These are phyloP conservation scores for Xylota segnis DNA, from an alignment of 2,888 invertebrate species.

Conservation along the genomic window DNA sequence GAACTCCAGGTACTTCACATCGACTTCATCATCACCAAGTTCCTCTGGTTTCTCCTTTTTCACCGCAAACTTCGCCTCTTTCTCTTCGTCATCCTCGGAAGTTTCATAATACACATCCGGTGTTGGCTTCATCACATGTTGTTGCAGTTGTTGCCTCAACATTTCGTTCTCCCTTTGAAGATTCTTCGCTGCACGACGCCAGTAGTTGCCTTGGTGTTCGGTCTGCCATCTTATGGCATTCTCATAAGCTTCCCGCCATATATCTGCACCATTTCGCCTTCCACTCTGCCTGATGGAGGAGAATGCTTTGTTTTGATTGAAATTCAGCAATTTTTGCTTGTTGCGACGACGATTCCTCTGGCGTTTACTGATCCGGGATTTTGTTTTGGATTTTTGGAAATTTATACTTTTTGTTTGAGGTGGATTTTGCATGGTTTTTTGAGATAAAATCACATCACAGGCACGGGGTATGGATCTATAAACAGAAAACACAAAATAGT, in stretches of 20 bases:
- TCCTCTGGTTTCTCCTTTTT: constrained; percentile 10
- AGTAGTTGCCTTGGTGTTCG: constrained; percentile 65
- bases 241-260: constrained; percentile 64
- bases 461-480: not conserved
- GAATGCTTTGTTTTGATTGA: constrained; percentile 24
- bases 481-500: not conserved
- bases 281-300: not conserved
- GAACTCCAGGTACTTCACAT: constrained; percentile 68
- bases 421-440: constrained; percentile 53
- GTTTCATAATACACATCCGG: constrained; percentile 39
- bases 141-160: constrained; percentile 45
- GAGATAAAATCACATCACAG: not conserved
- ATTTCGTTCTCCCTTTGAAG: constrained; percentile 48
- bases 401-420: not conserved
- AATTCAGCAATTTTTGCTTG: constrained; percentile 31
- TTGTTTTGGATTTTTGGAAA: constrained; percentile 46
- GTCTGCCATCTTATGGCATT: constrained; percentile 70
- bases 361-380: constrained; percentile 40
- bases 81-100: constrained; percentile 37
- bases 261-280: constrained; percentile 24
- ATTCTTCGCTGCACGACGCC: constrained; percentile 60
- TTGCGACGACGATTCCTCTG: constrained; percentile 52
- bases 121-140: not conserved
- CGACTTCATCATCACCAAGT: constrained; percentile 25
- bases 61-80: not conserved